Percentiles rank a stretch among this genome's conserved stretches.
phyloP scores from a whole-genome alignment of 2,888 invertebrate genomes.

The Polymixis flavicincta region DNA sequence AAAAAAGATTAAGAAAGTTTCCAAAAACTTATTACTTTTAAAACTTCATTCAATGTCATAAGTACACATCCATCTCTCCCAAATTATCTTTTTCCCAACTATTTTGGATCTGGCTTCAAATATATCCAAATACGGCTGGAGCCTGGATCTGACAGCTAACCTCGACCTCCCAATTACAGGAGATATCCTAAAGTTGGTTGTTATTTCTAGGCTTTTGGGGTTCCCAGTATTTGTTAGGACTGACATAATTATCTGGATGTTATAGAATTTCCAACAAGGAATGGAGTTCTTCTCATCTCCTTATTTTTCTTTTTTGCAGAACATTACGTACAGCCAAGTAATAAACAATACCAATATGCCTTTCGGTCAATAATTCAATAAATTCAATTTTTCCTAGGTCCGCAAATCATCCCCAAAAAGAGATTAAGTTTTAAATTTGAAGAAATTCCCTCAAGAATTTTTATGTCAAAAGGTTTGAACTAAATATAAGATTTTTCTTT shows the following conservation, averaged over 20 bases:
- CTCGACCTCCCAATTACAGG: slow-evolving; percentile 41
- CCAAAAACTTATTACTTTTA: not conserved
- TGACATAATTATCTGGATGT: slow-evolving; percentile 18
- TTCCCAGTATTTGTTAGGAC: not conserved
- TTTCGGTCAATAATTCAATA: too few relatives aligned
- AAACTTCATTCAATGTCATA: not conserved
- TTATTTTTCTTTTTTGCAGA: not conserved
- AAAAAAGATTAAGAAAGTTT: not conserved
- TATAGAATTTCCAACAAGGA: not conserved
- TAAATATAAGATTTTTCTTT: not conserved
- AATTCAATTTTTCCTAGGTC: not conserved
- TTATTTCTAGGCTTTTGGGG: slow-evolving; percentile 36
- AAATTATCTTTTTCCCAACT: not conserved
- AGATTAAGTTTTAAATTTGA: not conserved
- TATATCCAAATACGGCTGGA: slow-evolving; percentile 26
- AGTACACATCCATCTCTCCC: not conserved
- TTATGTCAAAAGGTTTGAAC: not conserved
- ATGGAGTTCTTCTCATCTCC: not conserved
- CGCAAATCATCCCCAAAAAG: not conserved
- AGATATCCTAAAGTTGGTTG: slow-evolving; percentile 36
- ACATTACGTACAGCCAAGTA: too few relatives aligned
- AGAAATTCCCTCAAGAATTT: not conserved
- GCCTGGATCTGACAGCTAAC: slow-evolving; percentile 43
- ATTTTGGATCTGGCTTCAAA: slow-evolving; percentile 34
- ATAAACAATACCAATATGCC: not conserved